Conservation (phyloP, 2,113 vertebrate species). For the Pantherophis guttatus region DNA sequence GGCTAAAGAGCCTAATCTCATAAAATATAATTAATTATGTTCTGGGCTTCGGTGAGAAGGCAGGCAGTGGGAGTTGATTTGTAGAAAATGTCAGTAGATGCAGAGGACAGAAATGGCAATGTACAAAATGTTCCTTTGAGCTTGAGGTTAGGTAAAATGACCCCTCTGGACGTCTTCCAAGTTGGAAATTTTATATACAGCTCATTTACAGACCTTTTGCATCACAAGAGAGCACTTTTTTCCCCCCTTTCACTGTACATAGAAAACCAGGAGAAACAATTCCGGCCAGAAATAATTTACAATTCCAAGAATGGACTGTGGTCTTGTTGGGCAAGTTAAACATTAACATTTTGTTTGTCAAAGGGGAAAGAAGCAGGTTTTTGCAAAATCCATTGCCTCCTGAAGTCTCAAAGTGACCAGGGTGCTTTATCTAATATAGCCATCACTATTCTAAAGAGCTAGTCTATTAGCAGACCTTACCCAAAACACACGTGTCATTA, state of each 20-base stretch:
- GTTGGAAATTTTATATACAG: not conserved
- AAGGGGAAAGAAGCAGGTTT: not conserved
- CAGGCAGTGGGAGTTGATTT: not conserved
- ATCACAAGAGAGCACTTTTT: not conserved
- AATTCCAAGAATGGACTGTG: slow-evolving; percentile 4
- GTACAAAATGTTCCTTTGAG: slow-evolving; percentile 14
- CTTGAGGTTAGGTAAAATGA: not conserved
- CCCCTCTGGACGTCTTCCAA: not conserved
- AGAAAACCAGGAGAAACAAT: not conserved
- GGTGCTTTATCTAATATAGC: not conserved
- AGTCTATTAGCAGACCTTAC: not conserved
- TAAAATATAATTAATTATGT: not conserved
- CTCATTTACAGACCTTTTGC: not conserved
- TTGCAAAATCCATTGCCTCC: not conserved
- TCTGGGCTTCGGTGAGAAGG: not conserved
- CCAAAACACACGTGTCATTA: not conserved
- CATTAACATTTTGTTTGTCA: slow-evolving; percentile 12
- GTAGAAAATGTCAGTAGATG: not conserved
- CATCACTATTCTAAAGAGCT: not conserved
- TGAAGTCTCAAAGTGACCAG: not conserved
- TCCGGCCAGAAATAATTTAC: slow-evolving; percentile 1
- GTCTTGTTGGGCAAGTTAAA: not conserved
- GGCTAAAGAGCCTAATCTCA: not conserved
- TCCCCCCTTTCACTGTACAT: not conserved
- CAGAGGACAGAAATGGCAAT: not conserved